phyloP scores from a whole-genome alignment of 2,113 vertebrate species.

The Motacilla tschutschensis region DNA sequence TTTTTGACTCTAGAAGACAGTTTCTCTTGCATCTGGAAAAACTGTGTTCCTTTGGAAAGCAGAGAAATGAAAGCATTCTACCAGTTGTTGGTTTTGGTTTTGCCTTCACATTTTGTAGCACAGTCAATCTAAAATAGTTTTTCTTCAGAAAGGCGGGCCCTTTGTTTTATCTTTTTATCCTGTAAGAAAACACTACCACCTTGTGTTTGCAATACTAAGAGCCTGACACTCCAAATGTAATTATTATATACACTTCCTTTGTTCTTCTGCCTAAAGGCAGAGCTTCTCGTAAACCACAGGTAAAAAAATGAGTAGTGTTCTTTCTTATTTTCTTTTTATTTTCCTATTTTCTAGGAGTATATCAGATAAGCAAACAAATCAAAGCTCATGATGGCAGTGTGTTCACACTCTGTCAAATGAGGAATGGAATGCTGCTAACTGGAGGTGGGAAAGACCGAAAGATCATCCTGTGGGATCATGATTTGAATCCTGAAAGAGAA shows the following conservation, averaged over 20 bases:
- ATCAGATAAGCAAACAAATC: constrained; percentile 92
- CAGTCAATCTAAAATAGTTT: not conserved
- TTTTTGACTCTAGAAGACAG: not conserved
- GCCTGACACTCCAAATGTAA: not conserved
- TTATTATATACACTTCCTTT: not conserved
- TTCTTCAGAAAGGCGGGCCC: not conserved
- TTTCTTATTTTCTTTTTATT: not conserved
- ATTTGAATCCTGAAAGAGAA: constrained; percentile 87
- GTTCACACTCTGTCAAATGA: constrained; percentile 93
- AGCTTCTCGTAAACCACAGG: not conserved
- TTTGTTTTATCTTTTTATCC: constrained; percentile 26
- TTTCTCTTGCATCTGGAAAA: not conserved
- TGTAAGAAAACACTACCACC: constrained; percentile 57
- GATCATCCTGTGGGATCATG: constrained; percentile 94
- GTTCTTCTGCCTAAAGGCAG: not conserved
- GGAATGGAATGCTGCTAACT: constrained; percentile 90
- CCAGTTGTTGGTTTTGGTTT: not conserved
- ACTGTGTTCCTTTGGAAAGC: not conserved
- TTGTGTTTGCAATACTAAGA: constrained; percentile 35
- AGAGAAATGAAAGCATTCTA: not conserved
- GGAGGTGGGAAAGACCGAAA: constrained; percentile 94
- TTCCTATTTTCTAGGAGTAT: constrained; percentile 72
- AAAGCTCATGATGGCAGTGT: constrained; percentile 96
- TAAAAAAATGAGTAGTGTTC: not conserved
- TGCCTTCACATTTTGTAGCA: not conserved